Percentiles rank a stretch among this genome's conserved stretches.
Conservation (phyloP, 2,888 invertebrate genomes). For the Chloromyia formosa region DNA sequence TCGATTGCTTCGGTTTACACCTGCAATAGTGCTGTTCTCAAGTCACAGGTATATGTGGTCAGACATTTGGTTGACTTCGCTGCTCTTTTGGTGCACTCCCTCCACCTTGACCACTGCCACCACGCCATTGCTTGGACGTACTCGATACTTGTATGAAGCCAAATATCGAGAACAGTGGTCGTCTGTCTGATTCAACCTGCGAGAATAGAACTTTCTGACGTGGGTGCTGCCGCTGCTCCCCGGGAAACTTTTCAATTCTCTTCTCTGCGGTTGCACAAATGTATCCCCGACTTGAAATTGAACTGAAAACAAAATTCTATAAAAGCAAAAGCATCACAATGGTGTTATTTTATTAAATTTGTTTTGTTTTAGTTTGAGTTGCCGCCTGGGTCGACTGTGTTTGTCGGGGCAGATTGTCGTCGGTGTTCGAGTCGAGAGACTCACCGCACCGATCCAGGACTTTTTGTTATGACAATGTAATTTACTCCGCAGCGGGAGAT, state of each 20-base stretch:
- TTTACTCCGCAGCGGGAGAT: no score
- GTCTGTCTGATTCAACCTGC: not conserved
- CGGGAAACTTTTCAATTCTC: constrained; percentile 37
- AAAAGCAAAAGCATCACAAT: not conserved
- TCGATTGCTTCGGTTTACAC: constrained; percentile 32
- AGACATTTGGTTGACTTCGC: constrained; percentile 16
- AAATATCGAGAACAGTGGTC: no score
- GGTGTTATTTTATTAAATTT: not conserved
- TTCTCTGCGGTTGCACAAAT: constrained; percentile 36
- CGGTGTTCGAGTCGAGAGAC: no score
- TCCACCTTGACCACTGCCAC: no score
- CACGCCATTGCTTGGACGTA: no score
- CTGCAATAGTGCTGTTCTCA: constrained; percentile 32
- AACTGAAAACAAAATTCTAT: constrained; percentile 12
- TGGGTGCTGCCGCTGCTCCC: constrained; percentile 3
- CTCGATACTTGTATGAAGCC: no score
- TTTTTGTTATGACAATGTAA: no score
- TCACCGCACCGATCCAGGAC: no score
- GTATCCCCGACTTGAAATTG: not conserved
- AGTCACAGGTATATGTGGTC: constrained; percentile 30
- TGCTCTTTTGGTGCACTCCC: no score
- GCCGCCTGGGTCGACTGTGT: no score
- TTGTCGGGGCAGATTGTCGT: no score
- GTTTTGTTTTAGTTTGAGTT: no score
- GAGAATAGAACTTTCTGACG: not conserved